Conservation (phyloP, 2,888 invertebrate species). For the Sarcophaga carnaria region DNA sequence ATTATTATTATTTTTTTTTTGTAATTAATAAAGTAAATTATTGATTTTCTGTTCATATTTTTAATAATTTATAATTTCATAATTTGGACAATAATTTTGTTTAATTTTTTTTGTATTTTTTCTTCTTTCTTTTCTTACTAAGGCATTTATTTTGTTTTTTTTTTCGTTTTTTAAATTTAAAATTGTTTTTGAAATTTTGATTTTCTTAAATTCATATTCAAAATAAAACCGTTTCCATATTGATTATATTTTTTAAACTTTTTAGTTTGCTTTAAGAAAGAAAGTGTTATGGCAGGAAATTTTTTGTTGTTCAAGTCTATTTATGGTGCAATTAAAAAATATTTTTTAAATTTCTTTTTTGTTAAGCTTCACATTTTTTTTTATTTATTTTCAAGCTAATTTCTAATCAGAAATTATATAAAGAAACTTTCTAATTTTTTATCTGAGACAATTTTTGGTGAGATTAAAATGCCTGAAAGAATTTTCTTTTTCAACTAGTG, state of each 20-base stretch:
- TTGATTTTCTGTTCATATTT: slow-evolving; percentile 18
- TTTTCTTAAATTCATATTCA: slow-evolving; percentile 26
- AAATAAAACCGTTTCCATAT: neutral
- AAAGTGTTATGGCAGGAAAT: slow-evolving; percentile 57
- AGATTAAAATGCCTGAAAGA: too few species aligned
- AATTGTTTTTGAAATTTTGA: slow-evolving; percentile 2
- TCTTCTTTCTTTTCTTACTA: slow-evolving; percentile 36
- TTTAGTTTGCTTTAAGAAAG: slow-evolving; percentile 40
- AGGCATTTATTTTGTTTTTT: slow-evolving; percentile 37
- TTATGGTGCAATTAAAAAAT: slow-evolving; percentile 30
- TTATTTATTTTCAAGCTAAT: too few species aligned
- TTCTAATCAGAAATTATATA: too few species aligned
- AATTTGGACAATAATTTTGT: slow-evolving; percentile 10
- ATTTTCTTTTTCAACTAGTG: too few species aligned
- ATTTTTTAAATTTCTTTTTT: neutral
- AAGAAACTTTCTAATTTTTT: too few species aligned
- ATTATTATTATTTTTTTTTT: neutral
- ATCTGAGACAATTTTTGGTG: too few species aligned
- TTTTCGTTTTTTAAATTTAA: neutral
- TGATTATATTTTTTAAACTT: neutral
- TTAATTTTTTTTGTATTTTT: slow-evolving; percentile 17
- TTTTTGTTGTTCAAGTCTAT: slow-evolving; percentile 48
- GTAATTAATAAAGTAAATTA: slow-evolving; percentile 38
- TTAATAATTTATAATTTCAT: slow-evolving; percentile 25
- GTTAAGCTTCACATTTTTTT: neutral